Base-by-base conservation (phyloP, 2,113 vertebrate genomes). In the Menidia beryllina region DNA sequence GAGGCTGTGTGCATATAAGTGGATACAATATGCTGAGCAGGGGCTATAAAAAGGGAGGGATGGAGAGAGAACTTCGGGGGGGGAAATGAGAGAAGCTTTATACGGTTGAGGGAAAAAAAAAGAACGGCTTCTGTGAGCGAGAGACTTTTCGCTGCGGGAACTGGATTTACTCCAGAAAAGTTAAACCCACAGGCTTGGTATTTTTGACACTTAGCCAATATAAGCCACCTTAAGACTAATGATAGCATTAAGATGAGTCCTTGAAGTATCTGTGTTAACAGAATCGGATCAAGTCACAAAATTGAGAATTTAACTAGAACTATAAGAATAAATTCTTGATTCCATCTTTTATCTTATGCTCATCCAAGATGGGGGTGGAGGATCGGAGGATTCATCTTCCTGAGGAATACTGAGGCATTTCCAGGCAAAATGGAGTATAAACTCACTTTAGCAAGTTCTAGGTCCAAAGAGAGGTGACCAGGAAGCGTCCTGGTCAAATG, bases 31-130 rank as follows among this genome's bases (percentile, higher is more conserved):
- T 64, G 47, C 49, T 50, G 39, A 65, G 41, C 27, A 1, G 49
- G 60, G 69, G 58, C 38, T 27, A 12, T 60, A 39, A 77, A 77
- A 79, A 63, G 52, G 20, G 50, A n/a, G 57, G 43, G 30, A 60
- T 11, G 51, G 41, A 63, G 7, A 11, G 24, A 58, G 48, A n/a
- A n/a, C n/a, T n/a, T n/a, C n/a, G 50, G 52, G 7, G 3, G 20
- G 1, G 60, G 70, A 41, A 56, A 20, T 24, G 53, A 3, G 19
- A 23, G 30, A 68, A 56, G 43, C 17, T 30, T 41, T 26, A 48
- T 20, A 43, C 24, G 64, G 21, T 36, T 1, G 9, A 25, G 48
- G 17, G 13, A 41, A 41, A 41, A 15, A 43, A 12, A 41, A 4
- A n/a, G 41, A 45, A 19, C 41, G n/a, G 41, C 41, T 19, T 45